Percentiles rank a stretch among this genome's conserved stretches.
These are phyloP conservation scores for Molorchus minor DNA, from an alignment of 2,888 invertebrate genomes.

Conservation along the genomic window DNA sequence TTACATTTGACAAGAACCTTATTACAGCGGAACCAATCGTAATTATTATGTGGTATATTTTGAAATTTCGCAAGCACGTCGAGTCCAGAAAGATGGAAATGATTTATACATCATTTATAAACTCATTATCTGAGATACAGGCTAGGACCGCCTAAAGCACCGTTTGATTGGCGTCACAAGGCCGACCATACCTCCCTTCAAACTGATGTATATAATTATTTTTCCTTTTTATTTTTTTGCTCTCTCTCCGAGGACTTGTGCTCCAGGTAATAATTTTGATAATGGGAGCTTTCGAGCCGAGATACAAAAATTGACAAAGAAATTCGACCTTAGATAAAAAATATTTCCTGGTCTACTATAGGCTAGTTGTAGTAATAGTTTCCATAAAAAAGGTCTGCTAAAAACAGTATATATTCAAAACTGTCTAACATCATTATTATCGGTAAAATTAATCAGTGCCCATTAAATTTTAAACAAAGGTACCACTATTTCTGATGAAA, in stretches of 20 bases:
- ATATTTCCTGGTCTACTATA: no score
- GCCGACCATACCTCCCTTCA: slow-evolving; percentile 56
- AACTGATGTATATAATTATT: slow-evolving; percentile 59
- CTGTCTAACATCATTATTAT: no score
- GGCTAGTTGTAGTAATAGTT: no score
- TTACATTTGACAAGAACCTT: slow-evolving; percentile 46
- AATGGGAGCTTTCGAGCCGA: slow-evolving; percentile 47
- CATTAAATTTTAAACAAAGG: no score
- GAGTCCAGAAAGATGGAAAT: slow-evolving; percentile 53
- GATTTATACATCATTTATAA: slow-evolving; percentile 66
- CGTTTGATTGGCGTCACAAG: slow-evolving; percentile 63
- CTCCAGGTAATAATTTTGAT: slow-evolving; percentile 54
- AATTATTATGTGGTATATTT: slow-evolving; percentile 51
- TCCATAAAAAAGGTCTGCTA: no score
- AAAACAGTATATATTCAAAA: no score
- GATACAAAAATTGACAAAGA: slow-evolving; percentile 45
- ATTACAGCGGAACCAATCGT: slow-evolving; percentile 54
- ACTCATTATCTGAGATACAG: slow-evolving; percentile 63
- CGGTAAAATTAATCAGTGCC: no score
- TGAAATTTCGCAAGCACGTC: slow-evolving; percentile 49
- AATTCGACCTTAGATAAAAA: no score
- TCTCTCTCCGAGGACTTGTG: slow-evolving; percentile 44
- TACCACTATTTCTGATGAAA: no score
- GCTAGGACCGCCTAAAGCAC: slow-evolving; percentile 59
- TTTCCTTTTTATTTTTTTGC: slow-evolving; percentile 47